Conservation (phyloP, 2,888 invertebrate species). For the Drosophila anomalata region DNA sequence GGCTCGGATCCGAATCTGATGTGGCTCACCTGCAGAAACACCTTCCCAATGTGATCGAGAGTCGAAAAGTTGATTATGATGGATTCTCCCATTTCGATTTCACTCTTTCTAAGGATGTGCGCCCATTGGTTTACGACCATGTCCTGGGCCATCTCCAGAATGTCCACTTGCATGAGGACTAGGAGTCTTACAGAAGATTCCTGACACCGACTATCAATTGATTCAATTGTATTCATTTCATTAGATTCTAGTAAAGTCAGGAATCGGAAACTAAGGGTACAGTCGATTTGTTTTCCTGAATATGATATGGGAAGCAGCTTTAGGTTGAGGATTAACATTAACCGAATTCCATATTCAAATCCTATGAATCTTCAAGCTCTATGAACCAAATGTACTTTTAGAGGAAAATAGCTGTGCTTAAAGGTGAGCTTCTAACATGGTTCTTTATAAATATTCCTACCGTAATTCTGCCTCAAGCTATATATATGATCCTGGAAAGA, state of each 20-base stretch:
- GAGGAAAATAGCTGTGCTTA: not conserved
- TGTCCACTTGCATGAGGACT: not conserved
- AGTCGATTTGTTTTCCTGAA: too few relatives aligned
- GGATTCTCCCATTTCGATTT: slow-evolving; percentile 54
- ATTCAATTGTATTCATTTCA: not conserved
- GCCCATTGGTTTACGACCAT: slow-evolving; percentile 18
- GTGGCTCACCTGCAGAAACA: slow-evolving; percentile 49
- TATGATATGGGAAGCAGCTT: too few relatives aligned
- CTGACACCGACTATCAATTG: not conserved
- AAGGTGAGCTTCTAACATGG: not conserved
- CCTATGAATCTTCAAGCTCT: too few relatives aligned
- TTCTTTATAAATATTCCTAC: not conserved
- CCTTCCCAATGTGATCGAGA: slow-evolving; percentile 74
- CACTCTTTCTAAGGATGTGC: slow-evolving; percentile 45
- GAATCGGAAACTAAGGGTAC: not conserved
- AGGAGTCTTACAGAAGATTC: not conserved
- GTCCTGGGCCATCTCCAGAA: slow-evolving; percentile 4
- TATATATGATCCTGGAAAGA: not conserved
- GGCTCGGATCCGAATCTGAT: slow-evolving; percentile 43
- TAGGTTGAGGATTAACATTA: not conserved
- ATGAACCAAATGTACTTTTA: not conserved
- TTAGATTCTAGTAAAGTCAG: not conserved
- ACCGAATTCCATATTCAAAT: not conserved
- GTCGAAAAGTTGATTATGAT: not conserved
- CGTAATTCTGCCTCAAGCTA: not conserved